Evolutionary conservation across 37 sponge, comb jelly and placozoan species (phyloP), one percentile per base, ranked within the genome.

Genomic region (Tethya wilhelma): DNA sequence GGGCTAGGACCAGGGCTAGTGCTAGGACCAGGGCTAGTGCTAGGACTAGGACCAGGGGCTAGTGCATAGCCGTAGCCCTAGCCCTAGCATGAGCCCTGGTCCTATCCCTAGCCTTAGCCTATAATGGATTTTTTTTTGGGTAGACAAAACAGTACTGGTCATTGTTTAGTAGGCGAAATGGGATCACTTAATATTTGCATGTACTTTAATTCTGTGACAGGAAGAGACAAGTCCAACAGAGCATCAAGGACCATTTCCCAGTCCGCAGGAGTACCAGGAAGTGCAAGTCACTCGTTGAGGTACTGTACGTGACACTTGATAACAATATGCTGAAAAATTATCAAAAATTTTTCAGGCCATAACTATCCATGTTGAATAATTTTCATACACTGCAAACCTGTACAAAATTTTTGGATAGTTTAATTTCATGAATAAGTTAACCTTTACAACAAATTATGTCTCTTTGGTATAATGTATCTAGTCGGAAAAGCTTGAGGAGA

Each of bases 241-340:
- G 66, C 39, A 42, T 88, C 4, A 88, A 40, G 37, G 89, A 88
- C 55, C 65, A 64, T 30, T 84, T 74, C 31, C 79, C 85, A 33
- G 79, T 79, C 29, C 46, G 91, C 37, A 79, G 87, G 17, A 91
- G 91, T 44, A 44, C 71, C 11, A 63, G 91, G 57, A 91, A 86
- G 33, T 71, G 77, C 53, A 75, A 86, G 55, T 76, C 87, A 42
- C 38, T 56, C 32, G 11, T 91, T 25, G 78, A 91, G 78, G 87
- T 86, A 25, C 19, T 7, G 25, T 49, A 49, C 9, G 14, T 19
- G 53, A 49, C 53, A 49, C 53, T 49, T 49, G 9, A 49, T 49
- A 9, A 9, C 53, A 9, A 49, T 9, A 14, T 49, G 9, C 9
- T 49, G 53, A 58, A n/a, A n/a, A n/a, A n/a, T n/a, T n/a, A n/a